Percentiles rank a stretch among this genome's conserved stretches.
These are phyloP conservation scores for Ariopsis seemanni DNA, from an alignment of 2,113 vertebrate genomes.

Conservation along the genomic window DNA sequence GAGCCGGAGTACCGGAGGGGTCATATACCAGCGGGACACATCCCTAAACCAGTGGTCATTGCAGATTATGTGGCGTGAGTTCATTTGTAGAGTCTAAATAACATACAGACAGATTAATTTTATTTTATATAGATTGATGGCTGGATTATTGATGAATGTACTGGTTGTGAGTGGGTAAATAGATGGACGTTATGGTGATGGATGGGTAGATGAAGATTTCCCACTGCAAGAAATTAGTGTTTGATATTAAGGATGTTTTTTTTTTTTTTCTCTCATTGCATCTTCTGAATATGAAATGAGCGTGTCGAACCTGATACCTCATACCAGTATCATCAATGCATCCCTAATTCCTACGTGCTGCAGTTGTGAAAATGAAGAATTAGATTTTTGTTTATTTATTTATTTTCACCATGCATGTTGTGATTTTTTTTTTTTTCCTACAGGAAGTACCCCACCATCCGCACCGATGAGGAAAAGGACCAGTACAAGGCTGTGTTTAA, in stretches of 20 bases:
- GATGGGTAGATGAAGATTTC: background rate
- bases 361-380: too few relatives aligned
- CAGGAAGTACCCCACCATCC: constrained; percentile 90
- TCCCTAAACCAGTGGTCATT: constrained; percentile 91
- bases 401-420: background rate
- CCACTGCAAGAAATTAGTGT: background rate
- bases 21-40: constrained; percentile 89
- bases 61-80: constrained; percentile 95
- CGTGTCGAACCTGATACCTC: background rate
- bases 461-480: constrained; percentile 84
- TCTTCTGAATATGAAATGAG: too few relatives aligned
- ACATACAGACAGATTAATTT: background rate
- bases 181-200: background rate
- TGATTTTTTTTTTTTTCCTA: background rate
- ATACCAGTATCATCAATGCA: background rate
- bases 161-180: background rate
- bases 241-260: background rate
- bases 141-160: background rate
- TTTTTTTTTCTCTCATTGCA: background rate
- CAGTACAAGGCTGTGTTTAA: constrained; percentile 94
- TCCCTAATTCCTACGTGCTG: background rate
- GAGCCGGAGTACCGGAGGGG: constrained; percentile 83
- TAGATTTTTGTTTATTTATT: too few relatives aligned
- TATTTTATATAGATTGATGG: background rate
- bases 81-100: background rate